Percentiles rank a stretch among this genome's conserved stretches.
Evolutionary conservation across 2,797 vertebrate species (phyloP).

Genomic region (Momotus momota): DNA sequence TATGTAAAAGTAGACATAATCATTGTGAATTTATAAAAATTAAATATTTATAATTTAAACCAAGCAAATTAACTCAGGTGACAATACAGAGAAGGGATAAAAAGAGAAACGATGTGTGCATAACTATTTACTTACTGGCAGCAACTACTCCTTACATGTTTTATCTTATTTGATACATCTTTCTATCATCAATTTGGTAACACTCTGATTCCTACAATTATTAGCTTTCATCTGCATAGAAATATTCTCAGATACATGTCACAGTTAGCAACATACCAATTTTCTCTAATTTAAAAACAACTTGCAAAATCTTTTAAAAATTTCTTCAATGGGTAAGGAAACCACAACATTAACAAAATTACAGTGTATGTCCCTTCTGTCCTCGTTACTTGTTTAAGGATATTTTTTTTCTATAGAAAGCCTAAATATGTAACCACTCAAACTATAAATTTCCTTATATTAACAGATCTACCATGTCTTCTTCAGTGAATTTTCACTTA

Average conservation of each 20-base stretch:
- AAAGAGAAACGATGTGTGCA: background rate
- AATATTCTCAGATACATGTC: background rate
- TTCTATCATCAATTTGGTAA: background rate
- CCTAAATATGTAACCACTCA: background rate
- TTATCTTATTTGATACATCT: background rate
- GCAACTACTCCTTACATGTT: background rate
- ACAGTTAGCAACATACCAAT: background rate
- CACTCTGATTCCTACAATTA: background rate
- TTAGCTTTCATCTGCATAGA: background rate
- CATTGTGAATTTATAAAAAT: background rate
- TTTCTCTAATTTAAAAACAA: background rate
- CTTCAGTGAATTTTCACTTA: background rate
- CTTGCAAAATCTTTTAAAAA: background rate
- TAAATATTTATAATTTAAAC: background rate
- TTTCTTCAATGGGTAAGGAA: background rate
- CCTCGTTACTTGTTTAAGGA: background rate
- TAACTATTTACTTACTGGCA: background rate
- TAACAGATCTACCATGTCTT: background rate
- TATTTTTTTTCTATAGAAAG: background rate
- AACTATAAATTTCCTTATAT: background rate
- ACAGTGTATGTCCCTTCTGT: background rate
- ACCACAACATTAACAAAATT: background rate
- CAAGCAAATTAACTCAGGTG: background rate
- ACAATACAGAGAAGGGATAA: background rate
- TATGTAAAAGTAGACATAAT: background rate